Conservation (phyloP, 2,888 invertebrate genomes). For the Ectropis crepuscularia region DNA sequence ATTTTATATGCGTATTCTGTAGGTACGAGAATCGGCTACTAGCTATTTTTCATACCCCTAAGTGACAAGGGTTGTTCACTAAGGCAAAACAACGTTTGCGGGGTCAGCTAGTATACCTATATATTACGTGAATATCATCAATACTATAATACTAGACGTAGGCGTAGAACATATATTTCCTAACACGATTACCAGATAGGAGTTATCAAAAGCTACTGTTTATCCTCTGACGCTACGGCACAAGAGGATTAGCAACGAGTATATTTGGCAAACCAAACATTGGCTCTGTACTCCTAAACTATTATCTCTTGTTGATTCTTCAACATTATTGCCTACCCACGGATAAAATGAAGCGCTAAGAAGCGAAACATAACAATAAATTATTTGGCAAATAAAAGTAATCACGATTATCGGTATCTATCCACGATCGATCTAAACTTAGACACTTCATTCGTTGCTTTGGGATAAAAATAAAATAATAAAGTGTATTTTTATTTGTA, state of each 20-base stretch:
- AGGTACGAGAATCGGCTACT: too few species aligned
- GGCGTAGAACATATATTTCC: slow-evolving; percentile 18
- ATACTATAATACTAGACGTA: slow-evolving; percentile 2
- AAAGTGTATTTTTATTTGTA: slow-evolving; percentile 5
- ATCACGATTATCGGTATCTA: slow-evolving; percentile 25
- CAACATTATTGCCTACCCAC: slow-evolving; percentile 27
- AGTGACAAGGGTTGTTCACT: too few species aligned
- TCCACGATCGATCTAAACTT: slow-evolving; percentile 19
- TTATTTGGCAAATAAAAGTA: slow-evolving; percentile 28
- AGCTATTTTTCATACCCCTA: too few species aligned
- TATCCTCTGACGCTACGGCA: slow-evolving; percentile 28
- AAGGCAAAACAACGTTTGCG: too few species aligned
- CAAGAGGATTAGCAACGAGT: slow-evolving; percentile 39
- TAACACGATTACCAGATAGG: slow-evolving; percentile 27
- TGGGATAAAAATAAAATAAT: slow-evolving; percentile 4
- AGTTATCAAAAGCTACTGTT: slow-evolving; percentile 29
- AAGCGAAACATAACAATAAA: slow-evolving; percentile 11
- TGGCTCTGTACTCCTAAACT: slow-evolving; percentile 27
- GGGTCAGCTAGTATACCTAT: too few species aligned
- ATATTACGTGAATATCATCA: too few species aligned
- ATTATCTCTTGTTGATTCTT: slow-evolving; percentile 35
- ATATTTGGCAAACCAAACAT: slow-evolving; percentile 44
- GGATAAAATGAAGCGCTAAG: slow-evolving; percentile 32
- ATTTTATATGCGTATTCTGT: too few species aligned
- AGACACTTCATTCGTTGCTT: background rate